Conservation (phyloP, 2,113 vertebrate species). For the Hirundichthys speculiger region DNA sequence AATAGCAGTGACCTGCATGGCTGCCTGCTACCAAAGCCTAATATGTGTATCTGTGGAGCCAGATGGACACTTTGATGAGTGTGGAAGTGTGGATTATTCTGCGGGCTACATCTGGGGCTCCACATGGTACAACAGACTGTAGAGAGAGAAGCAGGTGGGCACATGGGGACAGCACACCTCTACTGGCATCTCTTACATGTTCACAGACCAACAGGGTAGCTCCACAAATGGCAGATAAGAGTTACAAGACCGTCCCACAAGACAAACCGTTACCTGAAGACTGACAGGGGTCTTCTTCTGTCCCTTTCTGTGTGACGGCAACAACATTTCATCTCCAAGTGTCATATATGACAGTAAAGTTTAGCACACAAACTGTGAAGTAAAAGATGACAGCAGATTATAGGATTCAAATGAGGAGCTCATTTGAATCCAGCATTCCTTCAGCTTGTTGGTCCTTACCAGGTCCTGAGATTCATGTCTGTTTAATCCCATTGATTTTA, state of each 20-base stretch:
- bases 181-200: conserved; percentile 69
- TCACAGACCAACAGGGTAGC: conserved; percentile 46
- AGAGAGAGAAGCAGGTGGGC: conserved; percentile 78
- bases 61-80: conserved; percentile 94
- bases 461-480: no score
- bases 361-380: no score
- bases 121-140: conserved; percentile 89
- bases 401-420: no score
- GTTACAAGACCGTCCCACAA: conserved; percentile 51
- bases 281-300: conserved; percentile 3
- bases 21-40: conserved; percentile 83
- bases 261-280: conserved; percentile 34
- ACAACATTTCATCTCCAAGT: neutral
- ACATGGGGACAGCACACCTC: conserved; percentile 77
- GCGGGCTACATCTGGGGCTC: conserved; percentile 95
- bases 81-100: conserved; percentile 91
- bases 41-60: conserved; percentile 81
- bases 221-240: conserved; percentile 69
- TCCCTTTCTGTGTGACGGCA: conserved; percentile 9
- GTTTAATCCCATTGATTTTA: no score
- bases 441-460: no score
- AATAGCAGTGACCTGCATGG: conserved; percentile 77
- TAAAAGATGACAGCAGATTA: no score
- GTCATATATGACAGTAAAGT: no score
- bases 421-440: no score